Evolutionary conservation across 2,797 vertebrate species (phyloP).

Genomic region (Centroberyx gerrardi): DNA sequence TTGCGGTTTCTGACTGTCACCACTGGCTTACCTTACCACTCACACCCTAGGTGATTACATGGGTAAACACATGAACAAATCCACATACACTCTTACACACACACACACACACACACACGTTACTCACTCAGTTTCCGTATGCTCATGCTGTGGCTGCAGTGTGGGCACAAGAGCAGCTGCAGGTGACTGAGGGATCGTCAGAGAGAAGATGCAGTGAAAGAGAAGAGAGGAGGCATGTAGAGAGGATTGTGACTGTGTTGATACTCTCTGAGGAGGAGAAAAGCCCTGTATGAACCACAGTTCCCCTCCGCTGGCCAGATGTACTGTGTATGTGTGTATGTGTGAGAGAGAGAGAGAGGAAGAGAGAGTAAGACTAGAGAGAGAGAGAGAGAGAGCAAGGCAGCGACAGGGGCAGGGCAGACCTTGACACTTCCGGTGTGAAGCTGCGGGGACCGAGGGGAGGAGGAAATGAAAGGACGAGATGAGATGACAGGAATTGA

Average conservation of each 20-base stretch:
- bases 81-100: neutral
- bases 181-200: slow-evolving; percentile 38
- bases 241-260: neutral
- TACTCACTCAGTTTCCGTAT: slow-evolving; percentile 83
- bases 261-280: slow-evolving; percentile 13
- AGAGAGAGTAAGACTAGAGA: slow-evolving; percentile 21
- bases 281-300: slow-evolving; percentile 18
- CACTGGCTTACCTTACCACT: neutral
- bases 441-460: slow-evolving; percentile 10
- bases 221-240: neutral
- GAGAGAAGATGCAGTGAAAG: slow-evolving; percentile 2
- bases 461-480: slow-evolving; percentile 63
- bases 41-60: neutral
- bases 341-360: slow-evolving; percentile 9
- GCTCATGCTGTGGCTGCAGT: slow-evolving; percentile 74
- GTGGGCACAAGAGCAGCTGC: slow-evolving; percentile 15
- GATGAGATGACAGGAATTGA: slow-evolving; percentile 31
- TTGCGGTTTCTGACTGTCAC: neutral
- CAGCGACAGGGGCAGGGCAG: slow-evolving; percentile 40
- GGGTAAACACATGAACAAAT: neutral
- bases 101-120: slow-evolving; percentile 23
- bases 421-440: slow-evolving; percentile 72
- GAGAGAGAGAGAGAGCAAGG: slow-evolving; percentile 20
- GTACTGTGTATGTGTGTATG: neutral
- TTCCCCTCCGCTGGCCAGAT: slow-evolving; percentile 44